phyloP scores from a whole-genome alignment of 2,113 vertebrate species.

The Peromyscus californicus region DNA sequence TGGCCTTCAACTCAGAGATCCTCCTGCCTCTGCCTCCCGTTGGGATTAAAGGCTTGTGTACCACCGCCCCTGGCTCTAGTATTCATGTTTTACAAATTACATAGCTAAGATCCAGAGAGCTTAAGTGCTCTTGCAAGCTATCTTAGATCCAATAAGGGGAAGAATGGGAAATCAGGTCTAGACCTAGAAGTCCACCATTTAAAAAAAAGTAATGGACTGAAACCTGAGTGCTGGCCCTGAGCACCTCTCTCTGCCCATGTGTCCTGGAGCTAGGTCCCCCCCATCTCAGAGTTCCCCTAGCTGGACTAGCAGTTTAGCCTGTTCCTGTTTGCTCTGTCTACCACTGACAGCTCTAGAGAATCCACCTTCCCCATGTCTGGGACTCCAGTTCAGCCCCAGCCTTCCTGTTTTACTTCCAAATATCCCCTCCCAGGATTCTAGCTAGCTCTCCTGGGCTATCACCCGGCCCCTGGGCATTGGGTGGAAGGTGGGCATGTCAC shows the following conservation, averaged over 20 bases:
- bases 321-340: background rate
- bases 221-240: background rate
- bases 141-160: background rate
- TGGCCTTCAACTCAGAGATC: background rate
- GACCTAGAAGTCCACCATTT: background rate
- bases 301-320: background rate
- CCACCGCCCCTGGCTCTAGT: background rate
- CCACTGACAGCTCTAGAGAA: background rate
- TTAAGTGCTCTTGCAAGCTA: background rate
- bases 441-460: background rate
- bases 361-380: background rate
- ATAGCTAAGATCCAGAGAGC: background rate
- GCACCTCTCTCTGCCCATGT: background rate
- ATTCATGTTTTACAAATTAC: constrained; percentile 14
- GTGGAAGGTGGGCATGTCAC: background rate
- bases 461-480: background rate
- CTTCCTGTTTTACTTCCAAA: constrained; percentile 15
- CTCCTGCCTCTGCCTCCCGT: background rate
- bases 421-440: background rate
- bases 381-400: background rate
- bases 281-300: background rate
- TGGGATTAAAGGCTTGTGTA: background rate
- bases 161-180: background rate
- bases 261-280: background rate
- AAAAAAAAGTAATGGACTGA: background rate